A percentile compares a stretch with the other conserved stretches of the same genome.
Evolutionary conservation across 2,797 vertebrate genomes (phyloP).

Genomic region (Amniataba percoides): DNA sequence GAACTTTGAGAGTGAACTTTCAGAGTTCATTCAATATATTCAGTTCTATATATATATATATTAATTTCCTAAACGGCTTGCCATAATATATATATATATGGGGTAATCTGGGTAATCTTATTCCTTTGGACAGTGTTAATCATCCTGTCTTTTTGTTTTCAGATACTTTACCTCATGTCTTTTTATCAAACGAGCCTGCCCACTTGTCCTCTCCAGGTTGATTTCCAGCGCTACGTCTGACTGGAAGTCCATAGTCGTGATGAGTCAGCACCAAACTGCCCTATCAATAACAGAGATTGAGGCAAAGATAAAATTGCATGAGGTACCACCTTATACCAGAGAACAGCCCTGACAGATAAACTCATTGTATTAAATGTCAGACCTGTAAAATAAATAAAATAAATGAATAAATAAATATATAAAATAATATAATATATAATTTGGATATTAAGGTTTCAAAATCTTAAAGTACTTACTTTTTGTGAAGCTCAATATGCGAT

Average conservation of each 20-base stretch:
- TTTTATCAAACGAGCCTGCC: conserved; percentile 1
- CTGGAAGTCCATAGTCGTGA: conserved; percentile 17
- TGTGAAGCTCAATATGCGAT: not conserved
- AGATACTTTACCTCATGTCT: not conserved
- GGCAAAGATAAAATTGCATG: conserved; percentile 17
- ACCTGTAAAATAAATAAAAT: too few species aligned
- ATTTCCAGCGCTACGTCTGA: conserved; percentile 34
- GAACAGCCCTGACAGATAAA: conserved; percentile 12
- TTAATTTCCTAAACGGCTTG: too few species aligned
- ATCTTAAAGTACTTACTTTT: not conserved
- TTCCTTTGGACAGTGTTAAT: not conserved
- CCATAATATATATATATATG: too few species aligned
- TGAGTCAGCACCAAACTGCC: conserved; percentile 32
- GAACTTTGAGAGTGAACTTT: too few species aligned
- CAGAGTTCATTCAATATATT: too few species aligned
- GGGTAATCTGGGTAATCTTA: too few species aligned
- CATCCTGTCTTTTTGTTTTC: conserved; percentile 2
- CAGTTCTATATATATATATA: too few species aligned
- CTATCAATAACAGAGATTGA: conserved; percentile 35
- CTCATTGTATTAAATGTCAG: not conserved
- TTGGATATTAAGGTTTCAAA: not conserved
- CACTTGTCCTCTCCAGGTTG: conserved; percentile 17
- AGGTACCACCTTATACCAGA: not conserved
- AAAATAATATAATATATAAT: too few species aligned
- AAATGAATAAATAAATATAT: too few species aligned